Evolutionary conservation across 1,140 invertebrate genomes (phyloP), one percentile per base, ranked within the genome.

Genomic region (Tetragnatha versicolor): DNA sequence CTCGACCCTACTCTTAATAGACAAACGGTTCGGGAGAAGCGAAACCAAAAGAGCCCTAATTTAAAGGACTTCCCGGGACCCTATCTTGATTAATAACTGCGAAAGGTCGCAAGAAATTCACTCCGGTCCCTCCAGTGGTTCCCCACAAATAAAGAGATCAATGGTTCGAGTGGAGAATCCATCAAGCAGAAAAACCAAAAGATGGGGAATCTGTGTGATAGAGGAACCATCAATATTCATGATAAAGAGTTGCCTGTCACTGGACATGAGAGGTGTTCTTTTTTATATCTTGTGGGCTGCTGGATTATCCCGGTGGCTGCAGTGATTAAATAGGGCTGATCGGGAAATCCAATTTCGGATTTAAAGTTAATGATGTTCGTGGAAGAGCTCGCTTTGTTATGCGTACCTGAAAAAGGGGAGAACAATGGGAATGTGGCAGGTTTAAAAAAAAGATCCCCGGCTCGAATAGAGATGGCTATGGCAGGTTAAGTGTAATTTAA

Each of bases 171-270:
- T 22, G 51, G 27, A 70, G 45, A 72, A 72, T 72, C 69, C 69
- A 72, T 72, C 69, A 72, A 39, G 33, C 53, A 37, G 69, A 58
- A 72, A 72, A 72, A 72, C 69, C 51, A 53, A 60, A 72, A 72
- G 39, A 42, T 31, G 7, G 25, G 53, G 35, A 25, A 20, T 45
- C 29, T 33, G 37, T 20, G n/a, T n/a, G 60, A 12, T 42, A 22
- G 6, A 10, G 31, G 69, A 72, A 72, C 60, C 69, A 72, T 72
- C 69, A 72, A 72, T 72, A 72, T 72, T 72, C 69, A 72, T 72
- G 69, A 72, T 53, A 72, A 72, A 72, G 53, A 37, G 53, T 72
- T 60, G 45, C 31, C 29, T 72, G 69, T 72, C 69, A 60, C n/a
- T n/a, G 53, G 45, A 35, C 25, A 69, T 35, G 69, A 60, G 45